Evolutionary conservation across 92 coral and sea anemone species (phyloP), one percentile per base, ranked within the genome.

Genomic region (Zoanthus sansibaricus): DNA sequence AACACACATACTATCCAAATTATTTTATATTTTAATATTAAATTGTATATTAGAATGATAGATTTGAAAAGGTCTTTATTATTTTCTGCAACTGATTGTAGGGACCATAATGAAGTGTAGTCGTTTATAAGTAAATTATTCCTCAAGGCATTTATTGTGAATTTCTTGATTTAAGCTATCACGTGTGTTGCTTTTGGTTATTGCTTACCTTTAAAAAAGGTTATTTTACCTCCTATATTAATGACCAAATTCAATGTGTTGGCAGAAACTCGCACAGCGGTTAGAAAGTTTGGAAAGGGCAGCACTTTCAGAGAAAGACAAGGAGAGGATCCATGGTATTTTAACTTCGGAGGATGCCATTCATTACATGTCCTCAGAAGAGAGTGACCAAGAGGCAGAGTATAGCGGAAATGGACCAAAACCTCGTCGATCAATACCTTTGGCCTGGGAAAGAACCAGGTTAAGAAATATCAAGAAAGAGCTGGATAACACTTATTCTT

Each of bases 301-400:
- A 72, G 76, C 76, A 46, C 76, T 72, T 44, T 72, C 55, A 30
- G 76, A 44, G 42, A 72, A 46, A 72, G 76, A 72, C 76, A 72
- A 72, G 76, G 76, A 72, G 52, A 72, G 52, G 37, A 72, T 72
- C 48, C 76, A 72, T 46, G 42, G 11, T n/a, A 72, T 72, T 46
- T 46, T 72, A 44, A 46, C 76, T 46, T 72, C 76, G 33, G 77
- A 73, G 52, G 77, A 73, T 48, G 77, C 77, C 44, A 48, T 73
- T 73, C 78, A 73, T 37, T 46, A 37, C 46, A 73, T 73, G 78
- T 73, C 78, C 44, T 73, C 78, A 48, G 78, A 73, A 73, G 77
- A 73, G 30, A 73, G 78, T 73, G 78, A 73, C 32, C 44, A 73
- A 37, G 78, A 73, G 46, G 78, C 44, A 73, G 54, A 48, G 46